These are phyloP conservation scores for Cairina moschata DNA, from an alignment of 2,113 vertebrate species.

Conservation along the genomic window DNA sequence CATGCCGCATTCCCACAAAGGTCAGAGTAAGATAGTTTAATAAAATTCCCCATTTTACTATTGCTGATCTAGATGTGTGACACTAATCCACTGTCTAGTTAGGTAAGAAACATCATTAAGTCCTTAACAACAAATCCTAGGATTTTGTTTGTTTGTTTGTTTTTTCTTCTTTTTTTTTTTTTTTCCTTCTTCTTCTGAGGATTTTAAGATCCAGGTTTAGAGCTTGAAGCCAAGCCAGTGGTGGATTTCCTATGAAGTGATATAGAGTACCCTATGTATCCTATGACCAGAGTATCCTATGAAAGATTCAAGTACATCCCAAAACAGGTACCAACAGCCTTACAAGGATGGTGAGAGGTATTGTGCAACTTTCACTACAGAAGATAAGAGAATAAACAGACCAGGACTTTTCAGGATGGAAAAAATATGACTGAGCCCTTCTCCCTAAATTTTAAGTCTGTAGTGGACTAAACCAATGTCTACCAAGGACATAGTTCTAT, in stretches of 20 bases:
- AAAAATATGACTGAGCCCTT: not conserved
- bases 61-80: not conserved
- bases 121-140: not conserved
- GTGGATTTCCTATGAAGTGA: not conserved
- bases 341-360: not conserved
- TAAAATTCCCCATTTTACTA: not conserved
- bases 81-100: not conserved
- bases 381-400: not conserved
- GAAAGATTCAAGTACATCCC: too few relatives aligned
- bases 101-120: not conserved
- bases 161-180: too few relatives aligned
- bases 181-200: not conserved
- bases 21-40: not conserved
- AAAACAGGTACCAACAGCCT: not conserved
- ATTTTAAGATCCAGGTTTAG: not conserved
- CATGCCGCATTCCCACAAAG: not conserved
- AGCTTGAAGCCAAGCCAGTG: not conserved
- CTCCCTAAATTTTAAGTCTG: not conserved
- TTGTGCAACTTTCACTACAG: not conserved
- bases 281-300: too few relatives aligned
- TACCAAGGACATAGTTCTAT: not conserved
- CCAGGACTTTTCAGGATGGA: not conserved
- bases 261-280: too few relatives aligned
- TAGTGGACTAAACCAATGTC: not conserved
- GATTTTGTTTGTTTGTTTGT: not conserved